Evolutionary conservation across 2,888 invertebrate species (phyloP).

Genomic region (Steinernema carpocapsae): DNA sequence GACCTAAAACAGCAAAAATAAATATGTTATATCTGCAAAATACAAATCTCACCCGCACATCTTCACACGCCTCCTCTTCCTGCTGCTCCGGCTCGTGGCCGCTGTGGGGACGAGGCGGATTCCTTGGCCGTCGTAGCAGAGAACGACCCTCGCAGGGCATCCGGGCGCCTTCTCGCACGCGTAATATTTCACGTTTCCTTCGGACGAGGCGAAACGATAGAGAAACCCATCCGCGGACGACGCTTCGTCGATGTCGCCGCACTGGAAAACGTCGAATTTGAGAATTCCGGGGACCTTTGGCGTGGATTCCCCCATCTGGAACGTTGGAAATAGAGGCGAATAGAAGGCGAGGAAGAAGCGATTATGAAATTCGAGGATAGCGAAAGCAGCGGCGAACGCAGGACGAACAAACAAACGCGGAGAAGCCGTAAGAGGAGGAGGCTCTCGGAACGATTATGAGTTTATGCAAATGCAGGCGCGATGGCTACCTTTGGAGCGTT

Average conservation of each 20-base stretch:
- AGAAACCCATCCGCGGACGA: background rate
- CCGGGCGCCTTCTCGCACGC: constrained; percentile 10
- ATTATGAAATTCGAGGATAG: no score
- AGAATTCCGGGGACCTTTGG: no score
- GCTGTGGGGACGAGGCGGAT: background rate
- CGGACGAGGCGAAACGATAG: background rate
- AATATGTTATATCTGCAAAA: no score
- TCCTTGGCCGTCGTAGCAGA: background rate
- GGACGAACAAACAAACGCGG: background rate
- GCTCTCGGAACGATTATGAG: background rate
- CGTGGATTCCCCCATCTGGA: no score
- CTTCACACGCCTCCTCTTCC: no score
- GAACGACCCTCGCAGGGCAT: background rate
- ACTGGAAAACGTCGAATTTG: background rate
- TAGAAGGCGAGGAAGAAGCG: no score
- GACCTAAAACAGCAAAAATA: no score
- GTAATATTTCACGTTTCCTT: background rate
- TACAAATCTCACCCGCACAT: no score
- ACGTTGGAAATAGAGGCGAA: no score
- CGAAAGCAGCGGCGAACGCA: background rate
- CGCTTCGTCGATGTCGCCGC: constrained; percentile 21
- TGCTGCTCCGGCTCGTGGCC: background rate
- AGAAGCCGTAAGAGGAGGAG: background rate
- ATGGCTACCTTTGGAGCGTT: background rate
- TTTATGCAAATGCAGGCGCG: background rate